These are phyloP conservation scores for Bombus consobrinus DNA, from an alignment of 1,140 invertebrate genomes.

Conservation along the genomic window DNA sequence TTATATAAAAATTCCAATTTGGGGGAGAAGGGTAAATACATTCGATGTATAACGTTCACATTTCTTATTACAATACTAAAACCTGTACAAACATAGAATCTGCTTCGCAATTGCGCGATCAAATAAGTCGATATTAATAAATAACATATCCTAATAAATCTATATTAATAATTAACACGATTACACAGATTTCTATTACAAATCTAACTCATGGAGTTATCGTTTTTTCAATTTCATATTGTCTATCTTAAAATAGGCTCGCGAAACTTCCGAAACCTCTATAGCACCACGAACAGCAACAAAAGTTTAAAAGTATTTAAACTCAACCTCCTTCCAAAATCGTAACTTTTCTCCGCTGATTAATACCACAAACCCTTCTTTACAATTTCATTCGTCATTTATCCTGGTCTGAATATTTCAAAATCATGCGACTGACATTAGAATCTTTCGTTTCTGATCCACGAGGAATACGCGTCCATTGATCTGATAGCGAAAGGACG, in stretches of 20 bases:
- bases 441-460: conserved; percentile 45
- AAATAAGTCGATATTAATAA: background rate
- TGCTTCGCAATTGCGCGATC: background rate
- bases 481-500: background rate
- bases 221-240: background rate
- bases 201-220: background rate
- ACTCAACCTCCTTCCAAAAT: background rate
- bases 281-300: conserved; percentile 21
- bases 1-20: background rate
- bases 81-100: background rate
- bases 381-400: background rate
- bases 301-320: background rate
- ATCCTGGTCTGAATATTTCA: background rate
- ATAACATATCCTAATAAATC: background rate
- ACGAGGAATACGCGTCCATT: conserved; percentile 43
- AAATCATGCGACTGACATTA: background rate
- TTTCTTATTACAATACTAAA: background rate
- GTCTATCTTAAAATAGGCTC: background rate
- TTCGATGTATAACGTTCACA: background rate
- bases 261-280: background rate
- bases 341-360: background rate
- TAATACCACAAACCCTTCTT: background rate
- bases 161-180: background rate
- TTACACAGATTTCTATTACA: background rate
- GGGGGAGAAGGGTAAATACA: background rate